Evolutionary conservation across 30 jellyfish, hydroid and myxozoan species (phyloP).

Genomic region (Aurelia sp.): DNA sequence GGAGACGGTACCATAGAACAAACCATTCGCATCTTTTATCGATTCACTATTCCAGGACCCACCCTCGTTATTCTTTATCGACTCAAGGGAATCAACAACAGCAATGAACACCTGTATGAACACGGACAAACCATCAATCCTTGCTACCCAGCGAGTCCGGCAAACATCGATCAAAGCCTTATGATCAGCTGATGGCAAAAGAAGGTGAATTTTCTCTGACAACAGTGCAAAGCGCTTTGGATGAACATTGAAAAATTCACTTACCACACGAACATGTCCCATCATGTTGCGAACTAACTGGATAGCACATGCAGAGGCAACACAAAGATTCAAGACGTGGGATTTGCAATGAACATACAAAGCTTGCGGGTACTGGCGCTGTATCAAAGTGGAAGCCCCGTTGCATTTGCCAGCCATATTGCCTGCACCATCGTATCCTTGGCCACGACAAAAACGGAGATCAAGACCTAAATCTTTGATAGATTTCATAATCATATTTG

Average conservation of each 20-base stretch:
- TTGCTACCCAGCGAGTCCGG: constrained; percentile 49
- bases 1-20: constrained; percentile 17
- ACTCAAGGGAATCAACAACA: constrained; percentile 24
- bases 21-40: not conserved
- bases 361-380: constrained; percentile 42
- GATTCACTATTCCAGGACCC: constrained; percentile 40
- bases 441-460: constrained; percentile 66
- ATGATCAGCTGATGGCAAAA: constrained; percentile 23
- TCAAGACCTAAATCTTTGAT: constrained; percentile 48
- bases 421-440: constrained; percentile 89
- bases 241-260: constrained; percentile 19
- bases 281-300: constrained; percentile 59
- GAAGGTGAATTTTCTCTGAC: not conserved
- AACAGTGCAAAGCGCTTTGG: constrained; percentile 29
- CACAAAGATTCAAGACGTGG: constrained; percentile 74
- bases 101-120: constrained; percentile 16
- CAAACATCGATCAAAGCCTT: constrained; percentile 42
- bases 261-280: constrained; percentile 45
- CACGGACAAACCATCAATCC: constrained; percentile 58
- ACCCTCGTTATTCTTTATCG: constrained; percentile 2
- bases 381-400: constrained; percentile 60
- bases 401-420: constrained; percentile 72
- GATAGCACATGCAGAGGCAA: constrained; percentile 48
- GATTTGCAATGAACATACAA: constrained; percentile 62
- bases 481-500: constrained; percentile 35